phyloP scores from a whole-genome alignment of 2,888 invertebrate genomes.

The Tanytarsus gracilentus region DNA sequence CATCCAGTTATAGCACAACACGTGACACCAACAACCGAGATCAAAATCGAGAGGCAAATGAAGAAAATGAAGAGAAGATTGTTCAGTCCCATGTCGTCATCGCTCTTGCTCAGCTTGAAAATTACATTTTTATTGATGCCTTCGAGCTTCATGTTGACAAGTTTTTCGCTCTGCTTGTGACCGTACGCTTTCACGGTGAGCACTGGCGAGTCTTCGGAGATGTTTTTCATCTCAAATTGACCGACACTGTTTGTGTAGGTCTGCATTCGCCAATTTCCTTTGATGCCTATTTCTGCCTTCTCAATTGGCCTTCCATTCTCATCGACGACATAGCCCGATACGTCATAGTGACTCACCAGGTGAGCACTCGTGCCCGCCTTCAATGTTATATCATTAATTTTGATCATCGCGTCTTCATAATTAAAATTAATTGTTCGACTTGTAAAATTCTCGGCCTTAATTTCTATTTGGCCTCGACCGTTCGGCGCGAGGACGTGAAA shows the following conservation, averaged over 20 bases:
- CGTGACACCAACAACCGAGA: conserved; percentile 14
- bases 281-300: conserved; percentile 29
- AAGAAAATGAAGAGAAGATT: conserved; percentile 21
- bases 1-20: conserved; percentile 13
- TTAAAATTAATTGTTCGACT: conserved; percentile 43
- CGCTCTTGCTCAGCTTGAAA: not conserved
- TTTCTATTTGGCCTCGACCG: conserved; percentile 54
- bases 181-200: conserved; percentile 18
- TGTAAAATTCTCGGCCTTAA: conserved; percentile 54
- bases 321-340: conserved; percentile 54
- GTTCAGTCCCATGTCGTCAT: conserved; percentile 11
- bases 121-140: conserved; percentile 17
- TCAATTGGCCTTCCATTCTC: conserved; percentile 53
- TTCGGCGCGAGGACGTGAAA: conserved; percentile 63
- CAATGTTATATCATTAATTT: conserved; percentile 31
- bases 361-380: conserved; percentile 29
- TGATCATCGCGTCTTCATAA: conserved; percentile 40
- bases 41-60: conserved; percentile 5
- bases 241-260: conserved; percentile 24
- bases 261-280: conserved; percentile 25
- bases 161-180: conserved; percentile 6
- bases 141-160: not conserved
- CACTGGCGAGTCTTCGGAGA: conserved; percentile 15
- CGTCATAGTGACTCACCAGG: not conserved
- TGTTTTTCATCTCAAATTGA: conserved; percentile 30